phyloP scores from a whole-genome alignment of 2,888 invertebrate genomes.

The Coronaproctus castanopsis region DNA sequence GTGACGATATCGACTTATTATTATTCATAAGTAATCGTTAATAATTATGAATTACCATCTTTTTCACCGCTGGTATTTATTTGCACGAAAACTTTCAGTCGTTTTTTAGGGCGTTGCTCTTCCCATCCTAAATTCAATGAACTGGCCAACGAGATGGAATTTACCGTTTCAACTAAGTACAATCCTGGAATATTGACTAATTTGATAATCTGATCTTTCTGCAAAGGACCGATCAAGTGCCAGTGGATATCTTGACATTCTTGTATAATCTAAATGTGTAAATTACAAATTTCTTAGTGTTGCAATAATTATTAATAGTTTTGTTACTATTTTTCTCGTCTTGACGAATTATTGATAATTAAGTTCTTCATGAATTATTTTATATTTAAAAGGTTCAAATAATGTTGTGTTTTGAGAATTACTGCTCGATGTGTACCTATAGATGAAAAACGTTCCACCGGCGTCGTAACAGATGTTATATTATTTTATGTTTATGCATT shows the following conservation, averaged over 20 bases:
- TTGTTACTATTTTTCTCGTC: no score
- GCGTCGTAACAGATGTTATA: no score
- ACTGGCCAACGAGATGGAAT: constrained; percentile 61
- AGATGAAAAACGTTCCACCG: no score
- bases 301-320: no score
- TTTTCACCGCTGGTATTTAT: constrained; percentile 89
- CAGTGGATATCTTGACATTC: constrained; percentile 79
- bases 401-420: no score
- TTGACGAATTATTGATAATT: no score
- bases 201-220: constrained; percentile 82
- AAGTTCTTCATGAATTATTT: no score
- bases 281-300: constrained; percentile 3
- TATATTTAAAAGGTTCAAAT: no score
- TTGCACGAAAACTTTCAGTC: constrained; percentile 69
- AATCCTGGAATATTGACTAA: constrained; percentile 50
- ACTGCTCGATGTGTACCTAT: no score
- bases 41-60: constrained; percentile 33
- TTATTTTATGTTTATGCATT: no score
- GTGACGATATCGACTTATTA: no score
- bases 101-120: constrained; percentile 34
- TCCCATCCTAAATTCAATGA: constrained; percentile 54
- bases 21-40: no score
- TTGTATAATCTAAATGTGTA: constrained; percentile 34
- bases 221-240: constrained; percentile 95
- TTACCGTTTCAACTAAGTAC: constrained; percentile 71